Percentiles rank a stretch among this genome's conserved stretches.
These are phyloP conservation scores for Cochlearius cochlearius DNA, from an alignment of 2,113 vertebrate species.

Conservation along the genomic window DNA sequence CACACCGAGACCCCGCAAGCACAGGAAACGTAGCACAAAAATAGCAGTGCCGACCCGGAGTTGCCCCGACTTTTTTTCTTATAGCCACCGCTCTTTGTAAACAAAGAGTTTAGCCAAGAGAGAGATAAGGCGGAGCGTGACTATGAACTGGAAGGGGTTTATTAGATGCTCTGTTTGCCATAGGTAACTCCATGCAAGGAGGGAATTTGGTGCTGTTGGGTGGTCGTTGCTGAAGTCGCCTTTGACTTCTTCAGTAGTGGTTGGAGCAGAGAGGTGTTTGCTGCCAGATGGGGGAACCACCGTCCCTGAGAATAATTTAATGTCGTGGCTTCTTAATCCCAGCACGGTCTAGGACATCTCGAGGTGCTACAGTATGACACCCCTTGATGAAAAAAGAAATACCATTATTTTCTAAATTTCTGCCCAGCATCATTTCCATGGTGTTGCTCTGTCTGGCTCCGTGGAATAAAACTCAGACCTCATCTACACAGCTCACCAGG, in stretches of 20 bases:
- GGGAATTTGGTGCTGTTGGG: neutral
- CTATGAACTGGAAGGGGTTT: neutral
- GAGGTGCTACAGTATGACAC: neutral
- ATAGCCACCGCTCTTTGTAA: neutral
- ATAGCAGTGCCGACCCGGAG: neutral
- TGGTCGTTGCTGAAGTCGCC: neutral
- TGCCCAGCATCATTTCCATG: neutral
- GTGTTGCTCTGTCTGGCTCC: neutral
- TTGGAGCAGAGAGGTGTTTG: neutral
- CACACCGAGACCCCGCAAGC: neutral
- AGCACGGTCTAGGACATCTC: neutral
- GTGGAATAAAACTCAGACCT: neutral
- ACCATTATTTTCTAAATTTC: neutral
- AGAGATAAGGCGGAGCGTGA: neutral
- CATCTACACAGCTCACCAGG: neutral
- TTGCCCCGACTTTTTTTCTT: neutral
- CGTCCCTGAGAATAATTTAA: neutral
- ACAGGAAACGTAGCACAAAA: neutral
- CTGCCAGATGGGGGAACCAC: neutral
- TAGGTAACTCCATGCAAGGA: too few relatives aligned
- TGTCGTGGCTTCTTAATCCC: neutral
- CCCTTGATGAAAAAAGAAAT: neutral
- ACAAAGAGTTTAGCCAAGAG: neutral
- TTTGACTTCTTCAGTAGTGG: fast-evolving
- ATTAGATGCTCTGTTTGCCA: neutral